These are phyloP conservation scores for Tenualosa thibaudeaui DNA, from an alignment of 2,797 vertebrate species.

Conservation along the genomic window DNA sequence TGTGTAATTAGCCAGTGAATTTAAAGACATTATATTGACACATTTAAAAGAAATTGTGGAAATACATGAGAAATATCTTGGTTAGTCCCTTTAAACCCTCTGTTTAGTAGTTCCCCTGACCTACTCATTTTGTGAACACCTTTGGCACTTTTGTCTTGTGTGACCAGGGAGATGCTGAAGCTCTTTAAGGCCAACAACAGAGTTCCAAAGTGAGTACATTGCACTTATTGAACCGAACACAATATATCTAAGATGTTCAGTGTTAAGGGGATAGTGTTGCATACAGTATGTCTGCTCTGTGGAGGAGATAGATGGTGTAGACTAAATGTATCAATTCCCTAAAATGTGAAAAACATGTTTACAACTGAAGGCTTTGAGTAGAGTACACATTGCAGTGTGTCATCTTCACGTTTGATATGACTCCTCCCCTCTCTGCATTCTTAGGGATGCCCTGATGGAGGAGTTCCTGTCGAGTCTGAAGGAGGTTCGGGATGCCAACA, in stretches of 20 bases:
- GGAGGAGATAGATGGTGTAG: background rate
- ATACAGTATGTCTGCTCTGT: background rate
- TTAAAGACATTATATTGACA: too few relatives aligned
- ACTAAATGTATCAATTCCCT: too few relatives aligned
- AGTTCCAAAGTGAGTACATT: conserved; percentile 82
- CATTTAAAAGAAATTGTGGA: too few relatives aligned
- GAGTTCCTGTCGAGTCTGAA: conserved; percentile 76
- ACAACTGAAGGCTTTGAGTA: background rate
- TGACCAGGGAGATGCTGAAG: conserved; percentile 80
- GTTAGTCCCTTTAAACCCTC: too few relatives aligned
- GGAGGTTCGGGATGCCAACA: conserved; percentile 51
- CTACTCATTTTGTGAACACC: background rate
- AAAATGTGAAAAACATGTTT: background rate
- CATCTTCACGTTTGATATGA: background rate
- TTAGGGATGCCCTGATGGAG: conserved; percentile 74
- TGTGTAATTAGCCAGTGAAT: too few relatives aligned
- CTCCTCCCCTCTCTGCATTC: conserved; percentile 27
- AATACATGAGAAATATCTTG: too few relatives aligned
- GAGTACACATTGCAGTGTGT: background rate
- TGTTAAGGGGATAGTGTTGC: too few relatives aligned
- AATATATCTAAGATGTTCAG: background rate
- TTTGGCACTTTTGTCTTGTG: conserved; percentile 16
- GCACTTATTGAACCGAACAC: background rate
- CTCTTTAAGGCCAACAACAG: conserved; percentile 79
- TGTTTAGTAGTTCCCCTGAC: too few relatives aligned